Evolutionary conservation across 2,113 vertebrate species (phyloP).

Genomic region (Cisticola juncidis): DNA sequence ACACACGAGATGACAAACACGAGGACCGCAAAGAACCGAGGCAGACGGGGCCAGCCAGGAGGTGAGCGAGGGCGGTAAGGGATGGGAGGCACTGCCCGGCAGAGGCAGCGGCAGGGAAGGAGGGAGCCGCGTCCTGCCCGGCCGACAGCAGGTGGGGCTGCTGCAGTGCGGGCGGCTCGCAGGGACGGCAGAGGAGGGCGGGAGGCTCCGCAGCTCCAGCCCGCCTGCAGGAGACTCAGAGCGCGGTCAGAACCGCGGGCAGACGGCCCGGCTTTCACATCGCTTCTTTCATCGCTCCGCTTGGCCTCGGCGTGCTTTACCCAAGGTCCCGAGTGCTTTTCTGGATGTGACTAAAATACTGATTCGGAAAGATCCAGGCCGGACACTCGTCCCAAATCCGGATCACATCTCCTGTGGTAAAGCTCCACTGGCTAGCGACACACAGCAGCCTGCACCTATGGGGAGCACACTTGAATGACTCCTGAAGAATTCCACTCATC

Average conservation of each 20-base stretch:
- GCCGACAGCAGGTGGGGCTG: slow-evolving; percentile 75
- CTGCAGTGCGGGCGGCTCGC: background rate
- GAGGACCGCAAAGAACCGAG: background rate
- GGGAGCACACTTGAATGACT: background rate
- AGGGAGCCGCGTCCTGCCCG: background rate
- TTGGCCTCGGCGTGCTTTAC: background rate
- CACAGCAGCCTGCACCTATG: background rate
- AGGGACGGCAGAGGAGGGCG: fast-evolving
- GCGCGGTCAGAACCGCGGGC: fast-evolving
- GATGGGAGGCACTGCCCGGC: fast-evolving
- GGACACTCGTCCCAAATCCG: background rate
- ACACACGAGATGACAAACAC: background rate
- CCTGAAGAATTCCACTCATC: background rate
- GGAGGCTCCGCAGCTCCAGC: fast-evolving
- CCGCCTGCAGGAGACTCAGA: fast-evolving
- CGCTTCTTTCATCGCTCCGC: background rate
- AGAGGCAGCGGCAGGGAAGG: background rate
- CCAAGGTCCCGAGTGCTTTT: background rate
- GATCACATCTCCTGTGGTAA: background rate
- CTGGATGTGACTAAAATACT: background rate
- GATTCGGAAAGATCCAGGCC: background rate
- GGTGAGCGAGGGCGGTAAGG: background rate
- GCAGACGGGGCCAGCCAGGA: background rate
- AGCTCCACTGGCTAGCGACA: background rate
- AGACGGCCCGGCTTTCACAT: background rate